Evolutionary conservation across 2,888 invertebrate species (phyloP), one percentile per base, ranked within the genome.

Genomic region (Xiphydria camelus): DNA sequence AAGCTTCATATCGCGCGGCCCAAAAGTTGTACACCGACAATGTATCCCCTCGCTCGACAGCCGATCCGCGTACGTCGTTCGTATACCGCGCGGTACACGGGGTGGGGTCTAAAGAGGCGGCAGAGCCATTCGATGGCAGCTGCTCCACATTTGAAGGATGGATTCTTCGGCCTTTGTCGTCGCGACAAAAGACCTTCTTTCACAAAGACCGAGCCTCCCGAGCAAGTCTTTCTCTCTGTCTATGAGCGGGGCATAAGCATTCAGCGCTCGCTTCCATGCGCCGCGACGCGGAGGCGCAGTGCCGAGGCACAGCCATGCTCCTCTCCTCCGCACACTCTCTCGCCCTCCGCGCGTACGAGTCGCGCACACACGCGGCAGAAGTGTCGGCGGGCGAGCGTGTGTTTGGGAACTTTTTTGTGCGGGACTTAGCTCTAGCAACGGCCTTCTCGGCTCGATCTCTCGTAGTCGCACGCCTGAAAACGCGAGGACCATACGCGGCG

Each of bases 81-180:
- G n/a, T n/a, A n/a, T n/a, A n/a, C n/a, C 29, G 12, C 14, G 29
- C n/a, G 5, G 1, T 12, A 15, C 29, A 12, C 14, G 29, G 29
- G 6, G 12, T 15, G 29, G 29, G 29, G 29, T 9, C 29, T 29
- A 29, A 29, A 62, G 62, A 61, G 56, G 56, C 53, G 51, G 59
- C 55, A 60, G 62, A 59, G 60, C 66, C 53, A 67, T 70, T 69
- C 70, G 73, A 70, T 65, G 71, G 69, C 73, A 73, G 74, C 73
- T 74, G 73, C 68, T 73, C 73, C 70, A 73, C 67, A 71, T 73
- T 73, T 69, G 71, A 73, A 73, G 72, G 71, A 73, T 73, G 72
- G 71, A 72, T 73, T 72, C 70, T 68, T 69, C 66, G 62, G 64
- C 63, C 70, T 71, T 72, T 72, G 70, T 74, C 64, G 68, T 51